Base-by-base conservation (phyloP, 2,888 invertebrate species). In the Anagyrus pseudococci region DNA sequence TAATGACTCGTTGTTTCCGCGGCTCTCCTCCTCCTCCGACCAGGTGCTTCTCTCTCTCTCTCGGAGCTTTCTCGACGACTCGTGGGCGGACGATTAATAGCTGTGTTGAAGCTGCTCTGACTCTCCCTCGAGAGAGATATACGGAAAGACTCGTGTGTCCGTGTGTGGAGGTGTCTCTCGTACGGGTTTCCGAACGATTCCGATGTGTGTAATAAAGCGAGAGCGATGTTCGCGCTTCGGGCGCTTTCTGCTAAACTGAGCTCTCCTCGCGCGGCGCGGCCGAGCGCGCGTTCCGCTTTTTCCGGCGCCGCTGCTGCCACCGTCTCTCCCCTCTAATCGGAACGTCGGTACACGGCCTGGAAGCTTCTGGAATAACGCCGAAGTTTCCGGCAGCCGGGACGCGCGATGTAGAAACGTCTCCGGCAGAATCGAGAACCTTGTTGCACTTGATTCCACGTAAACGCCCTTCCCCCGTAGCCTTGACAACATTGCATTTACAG, bases 211-310 rank as follows among this genome's bases (percentile, higher is more conserved):
- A 8, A 13, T 33, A 1, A 33, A 6, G 6, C 33, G 6, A 53
- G 10, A 13, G 23, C 33, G 49, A 23, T 29, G 26, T 57, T 25
- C n/a, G 37, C 57, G 40, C 54, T 58, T 20, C 46, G 54, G 48
- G 47, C 60, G 62, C 62, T 66, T 62, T 66, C 66, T 66, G 66
- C 66, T 66, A 62, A 57, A 62, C 62, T 62, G 62, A 53, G 20
- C 58, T 37, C 10, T 8, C 23, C 20, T 4, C 15, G 23, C 13
- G 7, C 13, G 58, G 13, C 25, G 10, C 19, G 17, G 19, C 41
- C 37, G 6, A 13, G 15, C 49, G 37, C 19, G 23, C 20, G 55
- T 58, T 55, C 55, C 55, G 44, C 41, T 57, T 25, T 48, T 48
- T 48, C 25, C 48, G 48, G 48, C 26, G 48, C 15, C n/a, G 7